Evolutionary conservation across 2,888 invertebrate species (phyloP), one percentile per base, ranked within the genome.

Genomic region (Euphydryas editha): DNA sequence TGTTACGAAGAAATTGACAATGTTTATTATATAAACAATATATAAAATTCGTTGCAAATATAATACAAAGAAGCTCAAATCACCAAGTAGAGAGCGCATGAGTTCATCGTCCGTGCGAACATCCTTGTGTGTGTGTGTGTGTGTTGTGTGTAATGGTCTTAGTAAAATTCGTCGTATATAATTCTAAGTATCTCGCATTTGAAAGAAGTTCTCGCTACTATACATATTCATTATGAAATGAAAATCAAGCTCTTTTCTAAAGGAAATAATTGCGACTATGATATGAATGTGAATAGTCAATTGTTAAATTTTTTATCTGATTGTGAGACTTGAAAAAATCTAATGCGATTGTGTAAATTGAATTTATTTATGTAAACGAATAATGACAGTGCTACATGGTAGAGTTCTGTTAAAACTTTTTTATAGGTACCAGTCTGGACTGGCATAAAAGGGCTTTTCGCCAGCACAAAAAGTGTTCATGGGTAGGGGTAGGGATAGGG

Each of bases 111-210:
- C 65, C 67, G 69, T 72, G 70, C 69, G 72, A 71, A 69, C 74
- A 72, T 76, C 75, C n/a, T n/a, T n/a, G n/a, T n/a, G n/a, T n/a
- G n/a, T n/a, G n/a, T n/a, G n/a, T n/a, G n/a, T n/a, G n/a, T n/a
- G n/a, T 73, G 76, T 73, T 73, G 73, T 77, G 81, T 77, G 80
- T 81, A 84, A 82, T 82, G 79, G 78, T 68, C 75, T 77, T 74
- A 70, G 67, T 75, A 77, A 79, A 81, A 76, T 80, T 76, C 73
- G 75, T 73, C 75, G 77, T 68, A 61, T 62, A 58, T 39, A 55
- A 24, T 59, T 56, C 47, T 60, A 58, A 51, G 51, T 47, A 57
- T 36, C 46, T 46, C 13, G n/a, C 37, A 37, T 39, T 59, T 47
- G 49, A 63, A 62, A 62, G 30, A 54, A 37, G 56, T 62, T 62